Evolutionary conservation across 2,888 invertebrate species (phyloP).

Genomic region (Camptogramma bilineatum): DNA sequence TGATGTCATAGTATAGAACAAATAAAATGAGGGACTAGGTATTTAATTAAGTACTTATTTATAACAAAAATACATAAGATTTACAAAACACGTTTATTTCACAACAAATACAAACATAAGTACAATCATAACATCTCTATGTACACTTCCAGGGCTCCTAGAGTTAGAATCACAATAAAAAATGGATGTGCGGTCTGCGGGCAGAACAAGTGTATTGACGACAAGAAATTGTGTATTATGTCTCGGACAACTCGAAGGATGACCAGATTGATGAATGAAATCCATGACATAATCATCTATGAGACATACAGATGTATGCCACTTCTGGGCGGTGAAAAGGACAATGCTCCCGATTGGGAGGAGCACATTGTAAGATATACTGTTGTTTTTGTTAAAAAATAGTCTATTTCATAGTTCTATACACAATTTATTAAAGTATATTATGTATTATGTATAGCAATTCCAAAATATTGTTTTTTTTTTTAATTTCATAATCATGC

Average conservation of each 20-base stretch:
- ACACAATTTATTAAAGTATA: background rate
- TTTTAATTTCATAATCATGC: background rate
- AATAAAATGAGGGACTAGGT: background rate
- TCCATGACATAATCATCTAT: slow-evolving; percentile 59
- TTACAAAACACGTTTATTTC: slow-evolving; percentile 62
- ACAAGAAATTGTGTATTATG: slow-evolving; percentile 29
- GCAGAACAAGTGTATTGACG: slow-evolving; percentile 46
- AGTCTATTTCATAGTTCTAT: slow-evolving; percentile 4
- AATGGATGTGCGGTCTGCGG: slow-evolving; percentile 49
- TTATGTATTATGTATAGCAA: background rate
- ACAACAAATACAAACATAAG: slow-evolving; percentile 72
- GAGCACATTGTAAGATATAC: slow-evolving; percentile 68
- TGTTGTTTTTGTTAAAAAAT: slow-evolving; percentile 55
- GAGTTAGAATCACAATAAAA: slow-evolving; percentile 43
- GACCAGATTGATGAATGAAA: slow-evolving; percentile 48
- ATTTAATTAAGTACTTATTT: no score
- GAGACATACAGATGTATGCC: slow-evolving; percentile 77
- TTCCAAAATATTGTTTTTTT: background rate
- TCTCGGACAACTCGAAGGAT: slow-evolving; percentile 60
- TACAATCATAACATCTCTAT: slow-evolving; percentile 61
- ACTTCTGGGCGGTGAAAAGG: slow-evolving; percentile 67
- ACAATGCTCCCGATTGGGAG: slow-evolving; percentile 67
- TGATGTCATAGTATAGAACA: no score
- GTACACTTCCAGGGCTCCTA: slow-evolving; percentile 55
- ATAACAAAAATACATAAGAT: slow-evolving; percentile 10